Conservation (phyloP, 2,888 invertebrate species). For the Pyrrhia umbra region DNA sequence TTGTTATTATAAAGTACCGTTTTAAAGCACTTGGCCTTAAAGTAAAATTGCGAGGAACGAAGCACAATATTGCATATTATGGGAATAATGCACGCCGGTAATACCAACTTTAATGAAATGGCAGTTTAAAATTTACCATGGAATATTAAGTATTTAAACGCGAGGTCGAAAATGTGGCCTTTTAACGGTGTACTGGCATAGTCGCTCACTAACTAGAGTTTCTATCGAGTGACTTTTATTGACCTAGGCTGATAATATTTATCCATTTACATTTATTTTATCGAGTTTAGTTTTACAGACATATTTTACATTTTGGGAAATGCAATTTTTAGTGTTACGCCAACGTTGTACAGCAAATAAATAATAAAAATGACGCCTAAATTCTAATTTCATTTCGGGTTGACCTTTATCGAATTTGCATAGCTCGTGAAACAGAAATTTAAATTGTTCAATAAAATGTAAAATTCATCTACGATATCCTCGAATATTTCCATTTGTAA, state of each 20-base stretch:
- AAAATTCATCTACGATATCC: constrained; percentile 49
- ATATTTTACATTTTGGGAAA: not conserved
- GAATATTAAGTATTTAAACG: constrained; percentile 29
- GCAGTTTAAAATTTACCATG: constrained; percentile 47
- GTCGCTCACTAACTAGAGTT: constrained; percentile 17
- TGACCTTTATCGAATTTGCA: constrained; percentile 55
- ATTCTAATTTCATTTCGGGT: constrained; percentile 46
- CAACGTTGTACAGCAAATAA: constrained; percentile 10
- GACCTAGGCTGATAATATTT: constrained; percentile 23
- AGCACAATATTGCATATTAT: constrained; percentile 68
- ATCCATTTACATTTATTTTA: constrained; percentile 11
- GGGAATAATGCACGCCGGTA: constrained; percentile 63
- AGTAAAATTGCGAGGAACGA: constrained; percentile 67
- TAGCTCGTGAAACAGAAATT: constrained; percentile 33
- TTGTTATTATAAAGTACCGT: constrained; percentile 50
- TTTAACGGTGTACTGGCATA: constrained; percentile 6
- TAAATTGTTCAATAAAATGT: constrained; percentile 54
- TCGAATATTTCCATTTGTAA: constrained; percentile 45
- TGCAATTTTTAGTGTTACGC: constrained; percentile 7
- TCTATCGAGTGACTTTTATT: constrained; percentile 12
- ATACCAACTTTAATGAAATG: constrained; percentile 63
- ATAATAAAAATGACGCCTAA: constrained; percentile 31
- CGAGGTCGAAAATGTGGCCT: constrained; percentile 26
- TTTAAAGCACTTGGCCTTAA: constrained; percentile 65
- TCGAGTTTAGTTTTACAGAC: not conserved